A percentile compares a stretch with the other conserved stretches of the same genome.
These are phyloP conservation scores for Corvus hawaiiensis DNA, from an alignment of 2,113 vertebrate species.

Conservation along the genomic window DNA sequence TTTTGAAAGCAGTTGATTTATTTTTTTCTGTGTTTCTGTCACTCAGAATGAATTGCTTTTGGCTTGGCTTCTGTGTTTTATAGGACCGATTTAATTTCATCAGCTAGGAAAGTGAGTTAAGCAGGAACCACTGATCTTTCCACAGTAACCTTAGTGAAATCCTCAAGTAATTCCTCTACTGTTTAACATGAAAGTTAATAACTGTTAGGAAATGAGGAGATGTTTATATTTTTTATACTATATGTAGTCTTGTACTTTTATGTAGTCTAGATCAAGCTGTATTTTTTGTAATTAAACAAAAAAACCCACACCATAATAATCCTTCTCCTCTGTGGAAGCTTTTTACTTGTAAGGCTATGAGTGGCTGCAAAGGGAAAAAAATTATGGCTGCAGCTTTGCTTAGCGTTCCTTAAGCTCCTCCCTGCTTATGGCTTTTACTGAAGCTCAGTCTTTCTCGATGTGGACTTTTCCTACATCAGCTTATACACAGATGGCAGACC, in stretches of 20 bases:
- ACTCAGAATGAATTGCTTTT: background rate
- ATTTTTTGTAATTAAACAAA: background rate
- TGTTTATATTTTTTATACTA: background rate
- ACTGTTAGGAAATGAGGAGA: background rate
- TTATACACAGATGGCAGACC: background rate
- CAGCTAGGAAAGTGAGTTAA: background rate
- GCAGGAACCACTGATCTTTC: background rate
- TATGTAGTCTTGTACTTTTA: background rate
- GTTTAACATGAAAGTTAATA: background rate
- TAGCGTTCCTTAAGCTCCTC: background rate
- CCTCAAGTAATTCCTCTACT: background rate
- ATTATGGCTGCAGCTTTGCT: fast-evolving
- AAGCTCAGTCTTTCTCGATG: background rate
- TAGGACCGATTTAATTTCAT: background rate
- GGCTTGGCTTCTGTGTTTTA: background rate
- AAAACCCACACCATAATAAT: background rate
- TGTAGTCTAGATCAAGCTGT: background rate
- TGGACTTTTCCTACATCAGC: background rate
- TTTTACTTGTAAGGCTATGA: background rate
- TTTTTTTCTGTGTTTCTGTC: background rate
- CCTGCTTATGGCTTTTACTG: background rate
- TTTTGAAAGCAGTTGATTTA: background rate
- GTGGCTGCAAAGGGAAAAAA: background rate
- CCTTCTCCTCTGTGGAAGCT: background rate
- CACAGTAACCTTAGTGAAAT: background rate